Percentiles rank a stretch among this genome's conserved stretches.
These are phyloP conservation scores for Perodicticus potto DNA, from an alignment of 2,797 vertebrate species.

Conservation along the genomic window DNA sequence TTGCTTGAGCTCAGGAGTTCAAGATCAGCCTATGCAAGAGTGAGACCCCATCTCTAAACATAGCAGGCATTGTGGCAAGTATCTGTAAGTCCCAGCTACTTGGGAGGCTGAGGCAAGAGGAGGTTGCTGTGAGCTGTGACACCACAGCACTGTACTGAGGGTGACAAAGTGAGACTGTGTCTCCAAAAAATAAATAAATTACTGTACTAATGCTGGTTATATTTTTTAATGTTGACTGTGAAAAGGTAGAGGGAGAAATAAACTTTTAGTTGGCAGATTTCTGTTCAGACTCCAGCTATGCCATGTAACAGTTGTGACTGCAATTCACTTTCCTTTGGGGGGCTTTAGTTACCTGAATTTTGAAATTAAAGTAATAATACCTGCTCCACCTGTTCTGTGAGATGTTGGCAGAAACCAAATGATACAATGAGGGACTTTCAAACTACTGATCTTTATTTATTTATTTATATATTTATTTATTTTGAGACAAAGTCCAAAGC, in stretches of 20 bases:
- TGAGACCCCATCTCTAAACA: too few species aligned
- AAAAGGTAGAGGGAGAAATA: background rate
- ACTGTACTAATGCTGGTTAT: background rate
- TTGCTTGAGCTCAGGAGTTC: too few species aligned
- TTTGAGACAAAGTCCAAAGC: too few species aligned
- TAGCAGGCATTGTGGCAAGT: too few species aligned
- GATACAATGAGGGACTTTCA: background rate
- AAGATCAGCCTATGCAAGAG: too few species aligned
- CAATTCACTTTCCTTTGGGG: background rate
- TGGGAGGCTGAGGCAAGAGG: too few species aligned
- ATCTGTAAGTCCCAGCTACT: too few species aligned
- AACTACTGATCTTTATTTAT: background rate
- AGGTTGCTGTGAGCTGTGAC: too few species aligned
- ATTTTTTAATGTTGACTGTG: slow-evolving; percentile 9
- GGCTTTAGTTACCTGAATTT: background rate
- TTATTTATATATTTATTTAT: background rate
- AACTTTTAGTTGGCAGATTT: background rate
- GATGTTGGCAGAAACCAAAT: background rate
- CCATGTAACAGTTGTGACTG: background rate
- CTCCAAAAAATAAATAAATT: too few species aligned
- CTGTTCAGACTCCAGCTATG: background rate
- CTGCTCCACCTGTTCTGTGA: background rate
- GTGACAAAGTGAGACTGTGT: too few species aligned
- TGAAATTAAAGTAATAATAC: slow-evolving; percentile 19
- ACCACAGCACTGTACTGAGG: too few species aligned